Evolutionary conservation across 2,113 vertebrate genomes (phyloP).

Genomic region (Chloebia gouldiae): DNA sequence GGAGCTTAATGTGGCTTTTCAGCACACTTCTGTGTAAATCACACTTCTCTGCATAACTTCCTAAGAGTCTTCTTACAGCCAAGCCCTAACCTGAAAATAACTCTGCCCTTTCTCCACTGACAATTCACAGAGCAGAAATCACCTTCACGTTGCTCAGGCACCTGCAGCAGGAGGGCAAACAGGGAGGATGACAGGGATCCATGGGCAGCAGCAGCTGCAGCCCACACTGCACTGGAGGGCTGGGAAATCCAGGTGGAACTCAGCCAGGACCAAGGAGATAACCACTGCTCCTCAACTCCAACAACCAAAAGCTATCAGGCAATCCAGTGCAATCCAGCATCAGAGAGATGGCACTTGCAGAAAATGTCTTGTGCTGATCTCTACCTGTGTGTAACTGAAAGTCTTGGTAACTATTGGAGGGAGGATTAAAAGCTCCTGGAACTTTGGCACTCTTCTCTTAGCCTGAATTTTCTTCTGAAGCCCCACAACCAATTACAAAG

Average conservation of each 20-base stretch:
- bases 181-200: not conserved
- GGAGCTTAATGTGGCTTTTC: not conserved
- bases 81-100: not conserved
- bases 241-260: not conserved
- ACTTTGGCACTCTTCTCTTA: not conserved
- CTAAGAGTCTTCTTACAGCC: not conserved
- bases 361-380: not conserved
- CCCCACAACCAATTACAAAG: not conserved
- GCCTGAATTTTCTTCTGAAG: not conserved
- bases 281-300: not conserved
- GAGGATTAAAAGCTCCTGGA: not conserved
- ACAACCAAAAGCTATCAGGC: not conserved
- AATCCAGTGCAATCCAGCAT: not conserved
- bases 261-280: not conserved
- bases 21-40: not conserved
- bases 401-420: not conserved
- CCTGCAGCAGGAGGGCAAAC: not conserved
- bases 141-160: not conserved
- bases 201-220: not conserved
- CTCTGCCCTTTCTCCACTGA: not conserved
- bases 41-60: not conserved
- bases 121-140: not conserved
- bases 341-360: not conserved
- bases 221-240: rapidly evolving
- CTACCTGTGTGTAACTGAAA: not conserved